Percentiles rank a stretch among this genome's conserved stretches.
Conservation (phyloP, 2,888 invertebrate genomes). For the Idaea dimidiata region DNA sequence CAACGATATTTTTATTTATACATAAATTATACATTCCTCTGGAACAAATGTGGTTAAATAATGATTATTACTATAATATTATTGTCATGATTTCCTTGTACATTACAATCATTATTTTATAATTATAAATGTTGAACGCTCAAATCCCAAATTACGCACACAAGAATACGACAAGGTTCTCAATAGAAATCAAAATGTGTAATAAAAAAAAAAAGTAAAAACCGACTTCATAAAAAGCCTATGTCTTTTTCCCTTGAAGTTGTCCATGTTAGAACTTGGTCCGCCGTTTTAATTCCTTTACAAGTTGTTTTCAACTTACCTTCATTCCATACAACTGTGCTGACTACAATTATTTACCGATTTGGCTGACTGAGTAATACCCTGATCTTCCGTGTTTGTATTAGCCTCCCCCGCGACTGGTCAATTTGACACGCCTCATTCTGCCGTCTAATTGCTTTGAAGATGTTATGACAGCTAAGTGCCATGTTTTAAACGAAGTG, state of each 20-base stretch:
- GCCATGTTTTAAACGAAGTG: neutral
- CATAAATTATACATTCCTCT: neutral
- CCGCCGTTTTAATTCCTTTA: too few species aligned
- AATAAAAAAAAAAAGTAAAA: too few species aligned
- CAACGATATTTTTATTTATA: neutral
- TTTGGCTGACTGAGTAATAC: constrained; percentile 41
- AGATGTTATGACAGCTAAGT: neutral
- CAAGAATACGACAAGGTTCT: too few species aligned
- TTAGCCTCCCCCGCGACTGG: constrained; percentile 28
- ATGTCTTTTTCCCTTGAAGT: too few species aligned
- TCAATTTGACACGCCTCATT: constrained; percentile 3
- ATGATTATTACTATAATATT: neutral
- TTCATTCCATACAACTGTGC: neutral
- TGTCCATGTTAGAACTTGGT: too few species aligned
- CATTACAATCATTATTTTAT: neutral
- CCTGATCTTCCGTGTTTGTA: constrained; percentile 46
- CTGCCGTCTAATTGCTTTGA: constrained; percentile 4
- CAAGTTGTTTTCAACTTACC: too few species aligned
- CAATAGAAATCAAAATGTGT: too few species aligned
- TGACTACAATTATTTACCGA: neutral
- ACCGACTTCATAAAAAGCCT: too few species aligned
- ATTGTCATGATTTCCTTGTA: neutral
- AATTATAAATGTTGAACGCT: neutral
- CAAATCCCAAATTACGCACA: too few species aligned
- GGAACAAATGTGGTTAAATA: neutral